Base-by-base conservation (phyloP, 2,888 invertebrate species). In the Volucella inflata region DNA sequence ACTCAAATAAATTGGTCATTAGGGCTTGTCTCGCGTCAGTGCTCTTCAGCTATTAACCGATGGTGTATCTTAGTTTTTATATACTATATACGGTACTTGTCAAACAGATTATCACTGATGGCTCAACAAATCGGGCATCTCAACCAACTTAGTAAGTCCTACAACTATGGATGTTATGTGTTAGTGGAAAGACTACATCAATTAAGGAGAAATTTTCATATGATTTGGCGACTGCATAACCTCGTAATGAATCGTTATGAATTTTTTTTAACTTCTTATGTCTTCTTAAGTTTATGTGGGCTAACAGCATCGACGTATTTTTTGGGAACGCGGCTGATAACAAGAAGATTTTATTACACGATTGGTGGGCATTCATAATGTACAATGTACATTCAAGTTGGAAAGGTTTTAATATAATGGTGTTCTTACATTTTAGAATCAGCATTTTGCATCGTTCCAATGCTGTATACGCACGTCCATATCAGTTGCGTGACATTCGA, bases 221-320 rank as follows among this genome's bases (percentile, higher is more conserved):
- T 48, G 40, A n/a, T 87, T 1, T 87, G 87, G 82, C 16, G 36
- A 1, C 14, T 87, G 10, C 77, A 78, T 65, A 3, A 44, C 9
- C 11, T 42, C 1, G 44, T 65, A 0, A 78, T 59, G 51, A 65
- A 17, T 8, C 72, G 87, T 0, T 82, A 82, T 55, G 77, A 87
- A 16, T 16, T 65, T 2, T 74, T 70, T n/a, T 30, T 87, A 11
- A 70, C 75, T n/a, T 55, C 38, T 21, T 70, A 78, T n/a, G 10
- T 78, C 0, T 82, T 87, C n/a, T 21, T 82, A 8, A 78, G 40
- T n/a, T n/a, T 87, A 6, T 87, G 87, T 38, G 74, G 68, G 1
- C 42, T 78, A 1, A 82, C 68, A 10, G 48, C 46, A 36, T 57
- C 78, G 3, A 60, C 60, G 70, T 87, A 82, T 36, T 87, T 87